Evolutionary conservation across 2,888 invertebrate species (phyloP), one percentile per base, ranked within the genome.

Genomic region (Drosophila recens): DNA sequence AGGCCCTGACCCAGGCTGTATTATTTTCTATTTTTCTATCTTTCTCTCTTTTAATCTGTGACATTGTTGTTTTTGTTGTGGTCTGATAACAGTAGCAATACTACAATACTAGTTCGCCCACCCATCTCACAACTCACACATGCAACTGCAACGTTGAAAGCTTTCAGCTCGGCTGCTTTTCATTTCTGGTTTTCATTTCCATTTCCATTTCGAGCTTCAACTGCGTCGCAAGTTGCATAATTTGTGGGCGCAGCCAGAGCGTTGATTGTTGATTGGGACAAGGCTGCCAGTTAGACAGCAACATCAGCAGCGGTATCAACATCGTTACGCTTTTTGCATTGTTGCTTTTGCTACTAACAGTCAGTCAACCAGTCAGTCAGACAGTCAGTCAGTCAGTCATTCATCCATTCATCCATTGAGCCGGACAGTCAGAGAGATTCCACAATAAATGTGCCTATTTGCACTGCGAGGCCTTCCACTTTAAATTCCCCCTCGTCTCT

Each of bases 131-230:
- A 34, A n/a, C 40, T 17, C 17, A 27, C 46, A 34, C 27, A 43
- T 49, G n/a, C 46, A 49, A 23, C 33, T 36, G 42, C n/a, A 11
- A 42, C 53, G 74, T 70, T 80, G 82, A 78, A 84, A 87, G 83
- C 89, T 84, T 89, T 83, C 84, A 64, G 84, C 79, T 78, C 67
- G 81, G 80, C 59, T 89, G 85, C 83, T 89, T 84, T 80, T 89
- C 82, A 81, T 89, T 89, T 83, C 85, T 82, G 80, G 79, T 82
- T 89, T 86, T 67, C 82, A 82, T 81, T 81, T 79, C 67, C 73
- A 88, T 82, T 85, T 89, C 59, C 69, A 87, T 84, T 73, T 67
- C 61, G 65, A 57, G 76, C 61, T 67, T 72, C 66, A 54, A 75
- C 75, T 69, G 63, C 66, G 66, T 82, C 72, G 80, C 76, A 67